Base-by-base conservation (phyloP, 2,888 invertebrate species). In the Hydriomena furcata region DNA sequence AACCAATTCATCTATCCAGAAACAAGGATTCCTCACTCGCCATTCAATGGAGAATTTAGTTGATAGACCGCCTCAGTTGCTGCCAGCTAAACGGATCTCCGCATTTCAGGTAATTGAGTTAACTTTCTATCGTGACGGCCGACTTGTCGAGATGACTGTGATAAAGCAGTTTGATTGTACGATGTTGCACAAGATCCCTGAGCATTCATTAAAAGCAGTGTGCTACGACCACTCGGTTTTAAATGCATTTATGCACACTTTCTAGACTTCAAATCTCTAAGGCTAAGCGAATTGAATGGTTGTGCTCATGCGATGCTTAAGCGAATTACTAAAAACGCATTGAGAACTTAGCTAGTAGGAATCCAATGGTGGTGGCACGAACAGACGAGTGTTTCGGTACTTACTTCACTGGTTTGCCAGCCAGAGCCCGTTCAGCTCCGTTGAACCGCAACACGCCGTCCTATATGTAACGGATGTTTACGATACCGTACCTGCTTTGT, bases 21-120 rank as follows among this genome's bases (percentile, higher is more conserved):
- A 89, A 54, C 87, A 89, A 65, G 82, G 84, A 60, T 89, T 89
- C 58, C 81, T 89, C 49, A 91, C 91, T n/a, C 88, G 94, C 32
- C 91, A 94, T 57, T 94, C 94, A 0, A 94, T 94, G 93, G 94
- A 95, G 75, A 94, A 94, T 79, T 84, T 94, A 58, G 92, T 85
- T 61, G 92, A 92, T 63, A 85, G 89, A 67, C 79, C 84, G 53
- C 91, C 89, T 55, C 87, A 91, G 67, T 76, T 91, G 68, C 73
- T 88, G 60, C 82, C 87, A 58, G 87, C 88, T 68, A 91, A 91
- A 85, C 87, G 91, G 70, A 79, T 85, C 69, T 85, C 91, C 68
- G 86, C 82, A 63, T 88, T 89, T 73, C 91, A 92, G 92, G 92
- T 92, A 89, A 86, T 76, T 79, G 71, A 67, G 68, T 66, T 63